These are phyloP conservation scores for Eristalis arbustorum DNA, from an alignment of 2,888 invertebrate genomes.

Conservation along the genomic window DNA sequence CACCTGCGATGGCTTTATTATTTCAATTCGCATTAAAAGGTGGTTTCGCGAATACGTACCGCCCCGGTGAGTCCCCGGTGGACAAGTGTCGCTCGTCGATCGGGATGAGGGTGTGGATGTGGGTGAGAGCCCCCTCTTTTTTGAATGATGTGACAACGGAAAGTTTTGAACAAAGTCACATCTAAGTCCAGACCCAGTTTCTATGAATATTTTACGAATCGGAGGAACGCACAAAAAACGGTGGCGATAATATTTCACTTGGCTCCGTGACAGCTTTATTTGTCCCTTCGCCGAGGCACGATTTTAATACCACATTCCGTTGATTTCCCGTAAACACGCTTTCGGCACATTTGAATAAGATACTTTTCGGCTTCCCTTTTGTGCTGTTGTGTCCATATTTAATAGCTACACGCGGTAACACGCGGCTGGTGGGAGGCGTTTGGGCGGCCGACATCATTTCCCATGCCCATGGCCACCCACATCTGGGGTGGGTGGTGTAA, in stretches of 20 bases:
- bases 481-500: slow-evolving; percentile 7
- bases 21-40: slow-evolving; percentile 3
- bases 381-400: slow-evolving; percentile 34
- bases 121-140: too few species aligned
- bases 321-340: slow-evolving; percentile 39
- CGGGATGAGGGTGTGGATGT: not conserved
- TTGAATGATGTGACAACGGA: slow-evolving; percentile 31
- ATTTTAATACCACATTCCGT: slow-evolving; percentile 5
- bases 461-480: slow-evolving; percentile 14
- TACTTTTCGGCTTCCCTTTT: slow-evolving; percentile 14
- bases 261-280: slow-evolving; percentile 21
- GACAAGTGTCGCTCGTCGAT: slow-evolving; percentile 9
- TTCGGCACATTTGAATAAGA: slow-evolving; percentile 47
- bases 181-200: slow-evolving; percentile 5
- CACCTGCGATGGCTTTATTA: slow-evolving; percentile 25
- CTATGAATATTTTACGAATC: slow-evolving; percentile 48
- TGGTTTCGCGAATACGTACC: not conserved
- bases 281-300: not conserved
- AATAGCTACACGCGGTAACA: slow-evolving; percentile 17
- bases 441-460: slow-evolving; percentile 25
- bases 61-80: not conserved
- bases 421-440: slow-evolving; percentile 1
- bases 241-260: slow-evolving; percentile 21
- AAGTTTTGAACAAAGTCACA: slow-evolving; percentile 23
- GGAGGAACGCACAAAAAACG: not conserved